Percentiles rank a stretch among this genome's conserved stretches.
phyloP scores from a whole-genome alignment of 2,797 vertebrate species.

The Mus minutoides region DNA sequence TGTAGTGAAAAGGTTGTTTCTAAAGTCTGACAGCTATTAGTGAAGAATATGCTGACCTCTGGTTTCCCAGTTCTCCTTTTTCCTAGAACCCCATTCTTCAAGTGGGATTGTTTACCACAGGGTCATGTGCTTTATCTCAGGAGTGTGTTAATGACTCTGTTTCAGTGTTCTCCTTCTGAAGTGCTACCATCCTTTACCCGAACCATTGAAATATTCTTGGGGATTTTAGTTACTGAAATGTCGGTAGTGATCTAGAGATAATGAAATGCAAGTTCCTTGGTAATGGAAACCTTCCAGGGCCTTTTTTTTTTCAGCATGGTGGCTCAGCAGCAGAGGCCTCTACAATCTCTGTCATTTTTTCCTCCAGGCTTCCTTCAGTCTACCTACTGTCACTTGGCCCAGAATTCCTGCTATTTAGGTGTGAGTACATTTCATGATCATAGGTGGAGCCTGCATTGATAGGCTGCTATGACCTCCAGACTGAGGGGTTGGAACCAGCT shows the following conservation, averaged over 20 bases:
- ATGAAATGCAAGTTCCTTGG: background rate
- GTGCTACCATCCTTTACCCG: background rate
- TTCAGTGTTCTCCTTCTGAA: background rate
- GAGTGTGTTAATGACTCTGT: background rate
- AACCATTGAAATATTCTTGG: background rate
- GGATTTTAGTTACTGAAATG: background rate
- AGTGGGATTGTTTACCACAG: background rate
- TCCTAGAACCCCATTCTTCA: background rate
- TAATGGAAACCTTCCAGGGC: background rate
- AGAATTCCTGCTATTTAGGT: background rate
- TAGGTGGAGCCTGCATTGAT: accelerated
- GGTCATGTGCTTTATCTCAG: background rate
- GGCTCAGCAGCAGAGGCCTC: background rate
- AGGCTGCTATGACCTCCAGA: background rate
- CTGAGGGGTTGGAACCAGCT: background rate
- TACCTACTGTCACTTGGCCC: too few species aligned
- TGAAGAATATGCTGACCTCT: background rate
- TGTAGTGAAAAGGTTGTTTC: background rate
- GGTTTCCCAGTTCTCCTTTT: background rate
- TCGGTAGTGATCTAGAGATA: background rate
- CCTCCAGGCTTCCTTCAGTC: too few species aligned
- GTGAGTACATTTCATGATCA: background rate
- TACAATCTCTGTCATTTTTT: background rate
- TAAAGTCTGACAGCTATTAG: too few species aligned
- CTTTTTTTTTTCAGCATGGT: background rate